Evolutionary conservation across 2,888 invertebrate genomes (phyloP), one percentile per base, ranked within the genome.

Genomic region (Embidobia sp.): DNA sequence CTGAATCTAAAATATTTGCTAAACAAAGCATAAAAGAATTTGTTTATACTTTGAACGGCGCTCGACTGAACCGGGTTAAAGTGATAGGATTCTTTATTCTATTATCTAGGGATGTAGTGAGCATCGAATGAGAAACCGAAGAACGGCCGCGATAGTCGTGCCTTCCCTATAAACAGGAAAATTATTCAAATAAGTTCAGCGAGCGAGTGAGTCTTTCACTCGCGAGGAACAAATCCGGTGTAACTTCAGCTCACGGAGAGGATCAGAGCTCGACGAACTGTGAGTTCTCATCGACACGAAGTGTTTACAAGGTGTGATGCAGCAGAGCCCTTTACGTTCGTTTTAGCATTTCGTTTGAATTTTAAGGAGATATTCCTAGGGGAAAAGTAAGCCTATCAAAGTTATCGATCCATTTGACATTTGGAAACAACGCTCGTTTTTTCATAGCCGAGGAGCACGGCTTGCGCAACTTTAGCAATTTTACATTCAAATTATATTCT

Each of bases 111-210:
- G 26, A 49, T 51, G 15, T 46, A 46, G 31, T 48, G 29, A 29
- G 55, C 26, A 33, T 37, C 37, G 27, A 40, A 51, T 49, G 31
- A 66, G 59, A 70, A 46, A 13, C 59, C 40, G 37, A 57, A 37
- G 40, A 57, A 51, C 35, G 29, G 11, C 40, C 16, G 19, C 67
- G 37, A 57, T 40, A 40, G 51, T 67, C 55, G 49, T 44, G 55
- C 72, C 55, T 73, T 73, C 55, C 63, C 27, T 73, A 63, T 35
- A 73, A 73, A 77, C 67, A 77, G 63, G 73, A 61, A 73, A 77
- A 77, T 77, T 77, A 77, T 77, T 77, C 72, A 73, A 77, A 77
- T 77, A 51, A 73, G 77, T 55, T 26, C 46, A 13, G 44, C 61
- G 40, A 26, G 35, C 61, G 53, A 66, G 67, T 61, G 63, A 69